Evolutionary conservation across 2,113 vertebrate genomes (phyloP).

Genomic region (Pseudonaja textilis): DNA sequence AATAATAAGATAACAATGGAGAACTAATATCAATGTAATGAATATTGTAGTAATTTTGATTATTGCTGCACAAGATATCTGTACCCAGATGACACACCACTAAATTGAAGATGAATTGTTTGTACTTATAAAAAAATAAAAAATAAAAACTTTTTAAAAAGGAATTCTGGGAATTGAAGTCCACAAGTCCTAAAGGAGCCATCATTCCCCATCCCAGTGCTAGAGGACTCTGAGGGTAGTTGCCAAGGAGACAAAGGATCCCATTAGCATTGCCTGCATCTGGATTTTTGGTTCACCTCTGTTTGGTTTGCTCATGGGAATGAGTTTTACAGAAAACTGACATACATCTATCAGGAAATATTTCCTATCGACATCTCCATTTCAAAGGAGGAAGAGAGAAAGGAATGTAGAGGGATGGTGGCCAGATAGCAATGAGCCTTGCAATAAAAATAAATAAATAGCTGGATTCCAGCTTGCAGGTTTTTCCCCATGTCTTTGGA

Average conservation of each 20-base stretch:
- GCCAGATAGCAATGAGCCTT: not conserved
- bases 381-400: not conserved
- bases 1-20: too few species aligned
- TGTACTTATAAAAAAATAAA: too few species aligned
- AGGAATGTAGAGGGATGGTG: not conserved
- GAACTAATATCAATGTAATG: too few species aligned
- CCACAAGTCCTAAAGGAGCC: not conserved
- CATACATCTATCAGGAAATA: not conserved
- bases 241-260: not conserved
- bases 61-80: too few species aligned
- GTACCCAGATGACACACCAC: too few species aligned
- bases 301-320: not conserved
- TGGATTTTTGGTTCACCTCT: not conserved
- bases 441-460: not conserved
- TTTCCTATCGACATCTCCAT: not conserved
- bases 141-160: too few species aligned
- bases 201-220: not conserved
- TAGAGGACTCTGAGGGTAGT: not conserved
- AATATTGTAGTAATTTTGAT: too few species aligned
- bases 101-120: too few species aligned
- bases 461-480: not conserved
- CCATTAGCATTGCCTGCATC: not conserved
- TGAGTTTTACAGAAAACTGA: not conserved
- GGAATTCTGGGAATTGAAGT: not conserved
- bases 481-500: not conserved